phyloP scores from a whole-genome alignment of 2,888 invertebrate species.

The Perdita meconis region DNA sequence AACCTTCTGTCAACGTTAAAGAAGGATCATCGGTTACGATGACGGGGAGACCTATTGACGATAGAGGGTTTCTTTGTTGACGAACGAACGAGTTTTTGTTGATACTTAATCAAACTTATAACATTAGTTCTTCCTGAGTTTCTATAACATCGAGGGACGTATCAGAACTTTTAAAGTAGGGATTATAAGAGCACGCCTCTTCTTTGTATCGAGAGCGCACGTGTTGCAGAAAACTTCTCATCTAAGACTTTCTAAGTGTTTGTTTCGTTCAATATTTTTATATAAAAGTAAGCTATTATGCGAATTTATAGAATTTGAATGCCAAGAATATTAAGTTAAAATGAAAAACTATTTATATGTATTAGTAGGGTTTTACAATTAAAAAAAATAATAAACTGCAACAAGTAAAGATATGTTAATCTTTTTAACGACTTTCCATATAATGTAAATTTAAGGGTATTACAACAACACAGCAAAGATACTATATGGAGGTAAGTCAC shows the following conservation, averaged over 20 bases:
- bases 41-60: slow-evolving; percentile 36
- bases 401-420: no score
- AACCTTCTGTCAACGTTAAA: slow-evolving; percentile 14
- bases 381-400: no score
- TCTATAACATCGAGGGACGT: slow-evolving; percentile 44
- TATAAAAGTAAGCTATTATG: no score
- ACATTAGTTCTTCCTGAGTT: slow-evolving; percentile 59
- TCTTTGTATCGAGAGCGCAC: neutral
- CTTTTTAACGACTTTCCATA: neutral
- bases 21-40: slow-evolving; percentile 48
- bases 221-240: slow-evolving; percentile 1
- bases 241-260: neutral
- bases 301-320: no score
- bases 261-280: no score
- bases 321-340: no score
- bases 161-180: slow-evolving; percentile 64
- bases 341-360: no score
- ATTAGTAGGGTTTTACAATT: no score
- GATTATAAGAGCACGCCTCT: slow-evolving; percentile 7
- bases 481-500: no score
- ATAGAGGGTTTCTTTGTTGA: slow-evolving; percentile 60
- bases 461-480: no score
- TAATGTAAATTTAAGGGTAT: neutral
- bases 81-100: slow-evolving; percentile 54
- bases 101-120: slow-evolving; percentile 74